A percentile compares a stretch with the other conserved stretches of the same genome.
phyloP scores from a whole-genome alignment of 2,113 vertebrate species.

The Callopanchax toddi region DNA sequence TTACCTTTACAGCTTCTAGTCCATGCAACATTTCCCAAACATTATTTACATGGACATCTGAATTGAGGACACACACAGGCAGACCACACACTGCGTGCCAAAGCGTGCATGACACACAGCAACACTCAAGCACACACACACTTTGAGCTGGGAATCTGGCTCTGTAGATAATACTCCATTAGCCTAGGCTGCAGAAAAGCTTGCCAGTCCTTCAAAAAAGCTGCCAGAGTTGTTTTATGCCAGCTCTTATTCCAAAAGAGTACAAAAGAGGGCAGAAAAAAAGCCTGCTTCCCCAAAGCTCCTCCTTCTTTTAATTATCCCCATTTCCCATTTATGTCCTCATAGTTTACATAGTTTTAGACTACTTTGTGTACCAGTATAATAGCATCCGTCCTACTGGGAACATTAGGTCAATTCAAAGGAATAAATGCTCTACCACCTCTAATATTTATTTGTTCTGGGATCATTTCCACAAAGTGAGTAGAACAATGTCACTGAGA shows the following conservation, averaged over 20 bases:
- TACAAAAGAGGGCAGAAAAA: constrained; percentile 68
- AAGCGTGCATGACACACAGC: constrained; percentile 62
- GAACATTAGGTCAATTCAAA: constrained; percentile 45
- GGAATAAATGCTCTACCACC: constrained; percentile 37
- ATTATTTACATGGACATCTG: constrained; percentile 55
- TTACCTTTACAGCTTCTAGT: neutral
- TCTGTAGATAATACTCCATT: constrained; percentile 80
- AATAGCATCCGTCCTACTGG: constrained; percentile 44
- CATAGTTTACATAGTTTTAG: constrained; percentile 41
- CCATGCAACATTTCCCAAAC: constrained; percentile 42
- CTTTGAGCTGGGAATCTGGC: constrained; percentile 78
- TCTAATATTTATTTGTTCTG: constrained; percentile 41
- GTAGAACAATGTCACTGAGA: constrained; percentile 22
- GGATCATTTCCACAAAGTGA: constrained; percentile 37
- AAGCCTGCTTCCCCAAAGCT: constrained; percentile 36
- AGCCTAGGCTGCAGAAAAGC: constrained; percentile 73
- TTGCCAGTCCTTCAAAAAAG: constrained; percentile 78
- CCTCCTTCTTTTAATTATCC: constrained; percentile 63
- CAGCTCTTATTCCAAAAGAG: constrained; percentile 73
- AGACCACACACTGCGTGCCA: constrained; percentile 73
- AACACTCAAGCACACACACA: constrained; percentile 35
- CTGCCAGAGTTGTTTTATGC: constrained; percentile 75
- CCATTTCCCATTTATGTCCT: constrained; percentile 44
- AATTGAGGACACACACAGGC: constrained; percentile 72
- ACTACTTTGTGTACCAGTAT: constrained; percentile 30